Conservation (phyloP, 2,797 vertebrate genomes). For the Vespertilio murinus region DNA sequence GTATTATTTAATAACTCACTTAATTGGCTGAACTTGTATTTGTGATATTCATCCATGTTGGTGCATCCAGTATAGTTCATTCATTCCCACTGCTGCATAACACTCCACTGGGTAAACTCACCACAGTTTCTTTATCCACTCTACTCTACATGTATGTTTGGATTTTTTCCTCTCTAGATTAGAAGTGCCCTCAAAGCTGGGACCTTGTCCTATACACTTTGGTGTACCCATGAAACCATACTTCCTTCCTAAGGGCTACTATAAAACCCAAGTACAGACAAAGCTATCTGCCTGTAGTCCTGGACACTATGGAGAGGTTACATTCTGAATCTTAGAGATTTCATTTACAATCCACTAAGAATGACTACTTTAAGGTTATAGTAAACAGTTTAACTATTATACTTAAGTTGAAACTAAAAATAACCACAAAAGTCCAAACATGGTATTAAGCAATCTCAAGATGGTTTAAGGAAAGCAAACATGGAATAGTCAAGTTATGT, state of each 20-base stretch:
- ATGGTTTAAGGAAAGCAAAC: conserved; percentile 30
- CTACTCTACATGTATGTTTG: not conserved
- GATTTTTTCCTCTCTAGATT: not conserved
- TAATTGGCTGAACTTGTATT: not conserved
- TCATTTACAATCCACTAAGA: conserved; percentile 21
- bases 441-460: not conserved
- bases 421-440: not conserved
- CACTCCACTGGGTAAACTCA: not conserved
- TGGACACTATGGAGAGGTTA: not conserved
- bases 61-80: not conserved
- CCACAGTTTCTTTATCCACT: not conserved
- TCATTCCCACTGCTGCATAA: not conserved
- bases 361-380: not conserved
- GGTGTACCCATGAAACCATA: not conserved
- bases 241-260: not conserved
- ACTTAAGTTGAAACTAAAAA: conserved; percentile 31
- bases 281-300: not conserved
- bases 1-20: not conserved
- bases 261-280: not conserved
- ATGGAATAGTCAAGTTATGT: not conserved
- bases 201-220: not conserved
- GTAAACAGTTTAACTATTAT: not conserved
- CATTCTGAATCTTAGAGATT: conserved; percentile 1
- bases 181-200: not conserved
- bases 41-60: not conserved